These are phyloP conservation scores for Lutraria rhynchaena DNA, from an alignment of 1,140 invertebrate genomes.

Conservation along the genomic window DNA sequence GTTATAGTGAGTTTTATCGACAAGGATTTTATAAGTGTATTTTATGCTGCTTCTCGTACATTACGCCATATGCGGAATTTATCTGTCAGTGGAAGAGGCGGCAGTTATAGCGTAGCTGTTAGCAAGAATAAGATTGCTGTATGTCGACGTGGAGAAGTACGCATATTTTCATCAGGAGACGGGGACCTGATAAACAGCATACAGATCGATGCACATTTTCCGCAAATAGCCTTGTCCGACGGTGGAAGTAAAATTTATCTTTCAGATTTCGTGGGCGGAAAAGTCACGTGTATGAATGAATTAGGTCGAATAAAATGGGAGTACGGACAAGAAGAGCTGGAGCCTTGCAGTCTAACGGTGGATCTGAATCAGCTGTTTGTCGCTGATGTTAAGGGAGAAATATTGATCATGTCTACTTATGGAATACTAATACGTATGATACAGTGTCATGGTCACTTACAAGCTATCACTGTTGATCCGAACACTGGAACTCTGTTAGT, in stretches of 20 bases:
- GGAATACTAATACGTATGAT: constrained; percentile 36
- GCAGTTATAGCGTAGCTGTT: constrained; percentile 43
- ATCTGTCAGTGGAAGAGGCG: constrained; percentile 41
- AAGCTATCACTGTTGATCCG: constrained; percentile 31
- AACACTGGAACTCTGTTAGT: constrained; percentile 43
- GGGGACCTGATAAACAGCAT: constrained; percentile 23
- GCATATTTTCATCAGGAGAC: constrained; percentile 19
- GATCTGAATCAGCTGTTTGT: constrained; percentile 54
- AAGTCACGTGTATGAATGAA: constrained; percentile 50
- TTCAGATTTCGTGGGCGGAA: constrained; percentile 47
- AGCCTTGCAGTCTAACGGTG: constrained; percentile 44
- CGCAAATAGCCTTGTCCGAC: constrained; percentile 54
- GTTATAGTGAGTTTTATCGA: constrained; percentile 54
- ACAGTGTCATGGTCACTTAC: constrained; percentile 29
- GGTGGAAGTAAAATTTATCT: constrained; percentile 50
- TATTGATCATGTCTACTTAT: constrained; percentile 49
- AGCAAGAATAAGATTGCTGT: constrained; percentile 47
- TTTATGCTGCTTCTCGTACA: background rate
- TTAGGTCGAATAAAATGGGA: constrained; percentile 38
- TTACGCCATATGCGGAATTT: constrained; percentile 37
- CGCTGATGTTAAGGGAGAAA: constrained; percentile 50
- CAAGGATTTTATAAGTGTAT: constrained; percentile 54
- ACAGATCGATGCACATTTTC: constrained; percentile 56
- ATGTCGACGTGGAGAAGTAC: constrained; percentile 45
- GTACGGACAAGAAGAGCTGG: constrained; percentile 44